A percentile compares a stretch with the other conserved stretches of the same genome.
Evolutionary conservation across 1,140 invertebrate genomes (phyloP).

Genomic region (Halictus rubicundus): DNA sequence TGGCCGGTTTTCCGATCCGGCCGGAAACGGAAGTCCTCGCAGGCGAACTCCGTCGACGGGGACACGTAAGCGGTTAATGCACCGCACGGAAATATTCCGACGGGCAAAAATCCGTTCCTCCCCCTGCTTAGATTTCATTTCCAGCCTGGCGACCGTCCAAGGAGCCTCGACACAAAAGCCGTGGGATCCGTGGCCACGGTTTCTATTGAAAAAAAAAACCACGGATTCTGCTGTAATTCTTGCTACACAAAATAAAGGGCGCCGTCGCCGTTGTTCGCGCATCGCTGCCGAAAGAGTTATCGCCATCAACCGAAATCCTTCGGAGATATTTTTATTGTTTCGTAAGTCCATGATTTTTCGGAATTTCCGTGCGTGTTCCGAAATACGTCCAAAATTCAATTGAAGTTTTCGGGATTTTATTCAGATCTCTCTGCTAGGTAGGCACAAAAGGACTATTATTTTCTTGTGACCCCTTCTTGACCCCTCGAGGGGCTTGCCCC

Average conservation of each 20-base stretch:
- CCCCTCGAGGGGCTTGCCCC: too few relatives aligned
- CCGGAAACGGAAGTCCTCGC: constrained; percentile 23
- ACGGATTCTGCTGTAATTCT: constrained; percentile 9
- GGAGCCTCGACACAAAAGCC: constrained; percentile 27
- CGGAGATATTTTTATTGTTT: not conserved
- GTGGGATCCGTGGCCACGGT: not conserved
- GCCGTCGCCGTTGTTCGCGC: not conserved
- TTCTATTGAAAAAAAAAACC: constrained; percentile 21
- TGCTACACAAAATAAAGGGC: not conserved
- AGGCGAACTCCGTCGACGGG: constrained; percentile 5
- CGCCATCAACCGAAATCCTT: not conserved
- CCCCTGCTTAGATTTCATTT: constrained; percentile 31
- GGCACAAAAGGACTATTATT: too few relatives aligned
- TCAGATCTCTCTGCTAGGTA: too few relatives aligned
- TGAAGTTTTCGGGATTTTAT: too few relatives aligned
- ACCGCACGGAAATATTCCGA: constrained; percentile 19
- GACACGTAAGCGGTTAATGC: constrained; percentile 16
- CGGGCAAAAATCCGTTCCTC: constrained; percentile 17
- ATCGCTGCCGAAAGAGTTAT: not conserved
- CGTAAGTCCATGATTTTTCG: not conserved
- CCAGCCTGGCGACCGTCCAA: constrained; percentile 29
- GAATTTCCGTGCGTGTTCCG: too few relatives aligned
- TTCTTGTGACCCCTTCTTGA: too few relatives aligned
- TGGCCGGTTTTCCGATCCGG: not conserved
- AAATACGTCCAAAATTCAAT: too few relatives aligned